Conservation (phyloP, 2,113 vertebrate genomes). For the Etheostoma cragini region DNA sequence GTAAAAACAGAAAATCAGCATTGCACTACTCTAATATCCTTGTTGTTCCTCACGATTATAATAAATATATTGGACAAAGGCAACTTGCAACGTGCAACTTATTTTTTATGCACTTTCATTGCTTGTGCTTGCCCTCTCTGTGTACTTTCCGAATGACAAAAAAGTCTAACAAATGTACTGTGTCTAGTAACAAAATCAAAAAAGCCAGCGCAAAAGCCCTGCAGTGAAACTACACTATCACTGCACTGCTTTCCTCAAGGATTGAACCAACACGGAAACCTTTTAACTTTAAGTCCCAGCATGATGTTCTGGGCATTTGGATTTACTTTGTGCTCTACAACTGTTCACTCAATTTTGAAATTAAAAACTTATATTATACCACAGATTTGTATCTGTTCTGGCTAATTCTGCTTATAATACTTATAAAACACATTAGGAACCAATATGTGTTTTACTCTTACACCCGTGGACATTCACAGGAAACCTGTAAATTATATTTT, state of each 20-base stretch:
- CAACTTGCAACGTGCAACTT: neutral
- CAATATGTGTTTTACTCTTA: slow-evolving; percentile 5
- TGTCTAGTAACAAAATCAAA: neutral
- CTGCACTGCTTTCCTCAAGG: neutral
- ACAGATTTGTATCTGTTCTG: slow-evolving; percentile 31
- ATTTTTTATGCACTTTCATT: slow-evolving; percentile 1
- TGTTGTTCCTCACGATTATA: neutral
- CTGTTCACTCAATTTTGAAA: slow-evolving; percentile 57
- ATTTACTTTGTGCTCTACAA: slow-evolving; percentile 37
- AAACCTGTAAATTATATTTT: neutral
- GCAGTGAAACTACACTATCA: neutral
- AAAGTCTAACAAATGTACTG: neutral
- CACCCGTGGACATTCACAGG: neutral
- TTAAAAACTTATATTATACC: slow-evolving; percentile 38
- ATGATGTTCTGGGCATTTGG: slow-evolving; percentile 32
- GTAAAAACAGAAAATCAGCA: neutral
- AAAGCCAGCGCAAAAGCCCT: neutral
- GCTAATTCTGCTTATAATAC: slow-evolving; percentile 13
- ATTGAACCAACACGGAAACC: neutral
- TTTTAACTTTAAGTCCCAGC: slow-evolving; percentile 1
- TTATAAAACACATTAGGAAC: slow-evolving; percentile 11
- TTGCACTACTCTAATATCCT: neutral
- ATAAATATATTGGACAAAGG: neutral
- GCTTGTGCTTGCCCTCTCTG: neutral
- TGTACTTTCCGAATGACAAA: neutral